Percentiles rank a stretch among this genome's conserved stretches.
Evolutionary conservation across 2,888 invertebrate genomes (phyloP).

Genomic region (Electrophaes corylata): DNA sequence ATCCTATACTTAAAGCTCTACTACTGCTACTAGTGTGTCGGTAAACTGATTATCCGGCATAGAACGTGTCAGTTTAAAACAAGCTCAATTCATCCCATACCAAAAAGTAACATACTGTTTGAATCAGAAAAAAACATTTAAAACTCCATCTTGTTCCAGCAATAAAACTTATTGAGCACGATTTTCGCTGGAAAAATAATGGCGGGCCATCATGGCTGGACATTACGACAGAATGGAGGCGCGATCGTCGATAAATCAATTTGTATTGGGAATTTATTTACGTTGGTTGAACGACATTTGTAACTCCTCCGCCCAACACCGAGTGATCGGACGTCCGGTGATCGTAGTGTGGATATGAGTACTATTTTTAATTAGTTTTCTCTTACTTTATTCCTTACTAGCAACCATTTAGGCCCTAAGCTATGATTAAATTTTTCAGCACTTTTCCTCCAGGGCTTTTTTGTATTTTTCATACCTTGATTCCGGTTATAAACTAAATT

Average conservation of each 20-base stretch:
- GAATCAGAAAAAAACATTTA: slow-evolving; percentile 2
- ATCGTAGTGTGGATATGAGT: slow-evolving; percentile 22
- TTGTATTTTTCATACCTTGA: no score
- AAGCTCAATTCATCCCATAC: no score
- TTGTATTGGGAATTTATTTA: slow-evolving; percentile 62
- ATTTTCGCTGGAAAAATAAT: slow-evolving; percentile 42
- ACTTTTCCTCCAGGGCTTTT: no score
- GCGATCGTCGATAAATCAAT: slow-evolving; percentile 62
- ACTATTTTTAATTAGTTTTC: background rate
- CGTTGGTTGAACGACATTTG: slow-evolving; percentile 58
- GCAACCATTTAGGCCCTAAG: no score
- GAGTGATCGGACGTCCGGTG: slow-evolving; percentile 25
- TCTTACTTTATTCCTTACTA: background rate
- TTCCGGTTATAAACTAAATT: no score
- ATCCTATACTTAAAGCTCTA: no score
- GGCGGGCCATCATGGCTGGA: slow-evolving; percentile 45
- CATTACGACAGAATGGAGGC: slow-evolving; percentile 51
- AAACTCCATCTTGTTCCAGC: slow-evolving; percentile 13
- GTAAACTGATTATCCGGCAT: no score
- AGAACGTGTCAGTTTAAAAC: no score
- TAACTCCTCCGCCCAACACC: slow-evolving; percentile 40
- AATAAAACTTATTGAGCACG: slow-evolving; percentile 29
- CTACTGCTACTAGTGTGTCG: no score
- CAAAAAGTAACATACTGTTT: background rate
- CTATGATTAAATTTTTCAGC: no score